These are phyloP conservation scores for Eristalinus sepulchralis DNA, from an alignment of 2,888 invertebrate genomes.

Conservation along the genomic window DNA sequence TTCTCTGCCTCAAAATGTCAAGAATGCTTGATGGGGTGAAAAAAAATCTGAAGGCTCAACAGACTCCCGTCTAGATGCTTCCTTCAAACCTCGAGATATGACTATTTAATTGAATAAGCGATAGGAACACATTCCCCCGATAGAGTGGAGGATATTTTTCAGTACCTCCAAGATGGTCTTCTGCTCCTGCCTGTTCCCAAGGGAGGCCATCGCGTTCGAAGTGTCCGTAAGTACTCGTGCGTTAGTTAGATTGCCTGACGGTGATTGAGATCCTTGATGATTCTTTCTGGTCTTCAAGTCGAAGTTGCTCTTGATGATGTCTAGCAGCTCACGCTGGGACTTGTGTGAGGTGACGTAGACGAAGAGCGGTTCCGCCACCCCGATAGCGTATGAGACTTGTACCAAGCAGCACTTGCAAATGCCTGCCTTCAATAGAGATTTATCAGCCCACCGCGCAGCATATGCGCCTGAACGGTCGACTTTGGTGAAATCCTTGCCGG, in stretches of 20 bases:
- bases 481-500: conserved; percentile 98
- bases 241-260: conserved; percentile 98
- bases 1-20: no score
- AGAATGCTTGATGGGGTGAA: no score
- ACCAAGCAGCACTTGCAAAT: conserved; percentile 98
- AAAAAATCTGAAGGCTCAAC: no score
- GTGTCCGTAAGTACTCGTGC: conserved; percentile 98
- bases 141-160: no score
- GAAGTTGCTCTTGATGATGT: conserved; percentile 96
- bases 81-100: no score
- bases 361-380: conserved; percentile 97
- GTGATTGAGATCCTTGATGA: conserved; percentile 98
- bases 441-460: conserved; percentile 99
- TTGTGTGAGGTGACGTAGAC: conserved; percentile 98
- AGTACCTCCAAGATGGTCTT: no score
- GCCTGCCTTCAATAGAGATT: conserved; percentile 96
- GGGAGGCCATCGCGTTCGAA: conserved; percentile 98
- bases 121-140: no score
- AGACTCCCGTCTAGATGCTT: no score
- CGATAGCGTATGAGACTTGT: conserved; percentile 99
- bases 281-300: conserved; percentile 98
- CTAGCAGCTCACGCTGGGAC: conserved; percentile 91
- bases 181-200: conserved; percentile 99
- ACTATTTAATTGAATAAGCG: no score
- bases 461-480: conserved; percentile 99